Conservation (phyloP, 1,140 invertebrate genomes). For the Leptoteleia sp. region DNA sequence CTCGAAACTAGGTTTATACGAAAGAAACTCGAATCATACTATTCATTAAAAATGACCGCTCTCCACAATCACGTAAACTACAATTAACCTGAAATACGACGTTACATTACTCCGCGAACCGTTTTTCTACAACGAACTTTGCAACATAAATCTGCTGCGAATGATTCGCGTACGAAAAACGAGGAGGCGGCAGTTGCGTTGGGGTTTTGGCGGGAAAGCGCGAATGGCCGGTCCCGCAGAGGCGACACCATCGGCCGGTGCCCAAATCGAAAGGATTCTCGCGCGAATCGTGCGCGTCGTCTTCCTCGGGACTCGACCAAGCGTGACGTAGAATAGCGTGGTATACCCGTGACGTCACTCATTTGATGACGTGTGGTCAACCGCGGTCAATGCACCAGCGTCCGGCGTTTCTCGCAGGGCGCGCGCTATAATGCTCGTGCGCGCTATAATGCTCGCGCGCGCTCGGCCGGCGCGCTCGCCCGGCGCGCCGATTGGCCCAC, state of each 20-base stretch:
- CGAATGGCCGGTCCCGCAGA: background rate
- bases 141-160: too few relatives aligned
- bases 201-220: constrained; percentile 9
- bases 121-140: too few relatives aligned
- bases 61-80: too few relatives aligned
- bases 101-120: too few relatives aligned
- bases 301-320: constrained; percentile 72
- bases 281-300: constrained; percentile 49
- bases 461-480: too few relatives aligned
- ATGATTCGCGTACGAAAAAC: too few relatives aligned
- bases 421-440: constrained; percentile 52
- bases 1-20: too few relatives aligned
- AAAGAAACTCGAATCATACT: too few relatives aligned
- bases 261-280: constrained; percentile 54
- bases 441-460: constrained; percentile 70
- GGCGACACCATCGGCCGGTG: constrained; percentile 3
- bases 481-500: constrained; percentile 61
- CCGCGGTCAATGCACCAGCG: constrained; percentile 81
- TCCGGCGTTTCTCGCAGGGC: constrained; percentile 77
- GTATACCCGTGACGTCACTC: constrained; percentile 79
- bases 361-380: constrained; percentile 82
- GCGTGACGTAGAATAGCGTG: constrained; percentile 78
- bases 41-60: too few relatives aligned
- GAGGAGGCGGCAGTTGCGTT: too few relatives aligned
- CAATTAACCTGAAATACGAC: too few relatives aligned